A percentile compares a stretch with the other conserved stretches of the same genome.
Conservation (phyloP, 2,113 vertebrate genomes). For the Chaetodon trifascialis region DNA sequence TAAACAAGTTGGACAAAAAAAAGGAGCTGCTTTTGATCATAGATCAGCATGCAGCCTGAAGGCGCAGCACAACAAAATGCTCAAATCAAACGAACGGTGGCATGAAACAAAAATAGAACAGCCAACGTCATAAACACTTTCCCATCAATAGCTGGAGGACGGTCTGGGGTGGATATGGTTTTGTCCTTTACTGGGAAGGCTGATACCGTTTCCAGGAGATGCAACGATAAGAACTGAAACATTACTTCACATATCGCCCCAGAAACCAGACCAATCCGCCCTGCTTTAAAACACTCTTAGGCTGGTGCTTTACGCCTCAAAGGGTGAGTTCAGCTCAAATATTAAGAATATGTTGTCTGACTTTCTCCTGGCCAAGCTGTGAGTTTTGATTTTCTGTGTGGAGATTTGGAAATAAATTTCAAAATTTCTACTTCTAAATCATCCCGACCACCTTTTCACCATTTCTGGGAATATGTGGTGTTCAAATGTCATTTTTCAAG, state of each 20-base stretch:
- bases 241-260: not conserved
- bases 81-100: conserved; percentile 31
- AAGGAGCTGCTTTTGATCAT: not conserved
- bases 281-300: not conserved
- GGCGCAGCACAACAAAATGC: conserved; percentile 24
- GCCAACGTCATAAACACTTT: conserved; percentile 40
- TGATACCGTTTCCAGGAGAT: not conserved
- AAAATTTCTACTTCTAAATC: no score
- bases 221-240: not conserved
- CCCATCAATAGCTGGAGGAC: not conserved
- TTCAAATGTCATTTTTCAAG: no score
- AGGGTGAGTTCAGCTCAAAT: not conserved
- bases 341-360: not conserved
- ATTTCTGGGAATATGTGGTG: no score
- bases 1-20: not conserved
- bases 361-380: not conserved
- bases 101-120: conserved; percentile 53
- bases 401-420: not conserved
- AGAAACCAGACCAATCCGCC: not conserved
- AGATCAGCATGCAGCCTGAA: conserved; percentile 13
- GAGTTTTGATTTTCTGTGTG: not conserved
- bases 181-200: not conserved
- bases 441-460: no score
- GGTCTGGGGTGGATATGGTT: conserved; percentile 9
- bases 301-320: not conserved